Conservation (phyloP, 2,888 invertebrate genomes). For the Drosophila subsilvestris region DNA sequence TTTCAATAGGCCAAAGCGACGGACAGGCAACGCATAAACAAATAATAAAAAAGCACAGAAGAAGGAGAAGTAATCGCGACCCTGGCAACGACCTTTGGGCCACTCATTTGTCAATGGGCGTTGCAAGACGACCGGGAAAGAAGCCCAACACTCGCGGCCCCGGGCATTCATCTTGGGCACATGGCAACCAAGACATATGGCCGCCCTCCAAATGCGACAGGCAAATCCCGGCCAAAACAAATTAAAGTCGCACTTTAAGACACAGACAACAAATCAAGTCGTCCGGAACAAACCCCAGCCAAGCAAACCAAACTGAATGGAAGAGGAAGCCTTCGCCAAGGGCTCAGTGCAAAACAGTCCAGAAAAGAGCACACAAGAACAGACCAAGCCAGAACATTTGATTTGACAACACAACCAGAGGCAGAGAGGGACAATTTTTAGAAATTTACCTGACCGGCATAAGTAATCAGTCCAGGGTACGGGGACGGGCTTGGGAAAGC, state of each 20-base stretch:
- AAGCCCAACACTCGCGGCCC: slow-evolving; percentile 48
- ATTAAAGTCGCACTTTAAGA: slow-evolving; percentile 73
- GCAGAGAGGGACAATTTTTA: slow-evolving; percentile 56
- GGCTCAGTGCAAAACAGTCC: background rate
- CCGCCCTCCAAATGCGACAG: slow-evolving; percentile 12
- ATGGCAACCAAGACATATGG: slow-evolving; percentile 55
- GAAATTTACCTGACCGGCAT: slow-evolving; percentile 77
- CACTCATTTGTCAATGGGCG: slow-evolving; percentile 72
- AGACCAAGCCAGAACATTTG: background rate
- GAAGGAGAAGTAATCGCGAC: slow-evolving; percentile 59
- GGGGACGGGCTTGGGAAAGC: background rate
- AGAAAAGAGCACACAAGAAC: background rate
- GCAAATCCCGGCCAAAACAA: slow-evolving; percentile 55
- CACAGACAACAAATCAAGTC: slow-evolving; percentile 63
- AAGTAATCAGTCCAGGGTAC: slow-evolving; percentile 60
- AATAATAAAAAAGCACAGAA: slow-evolving; percentile 65
- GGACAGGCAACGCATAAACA: slow-evolving; percentile 69
- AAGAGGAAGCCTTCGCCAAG: slow-evolving; percentile 25
- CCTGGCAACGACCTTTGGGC: slow-evolving; percentile 77
- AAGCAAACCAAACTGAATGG: slow-evolving; percentile 25
- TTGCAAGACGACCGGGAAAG: slow-evolving; percentile 41
- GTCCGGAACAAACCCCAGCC: slow-evolving; percentile 32
- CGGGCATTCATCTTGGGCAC: slow-evolving; percentile 38
- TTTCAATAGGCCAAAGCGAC: slow-evolving; percentile 71
- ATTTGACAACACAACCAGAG: background rate